Evolutionary conservation across 2,797 vertebrate species (phyloP), one percentile per base, ranked within the genome.

Genomic region (Etheostoma perlongum): DNA sequence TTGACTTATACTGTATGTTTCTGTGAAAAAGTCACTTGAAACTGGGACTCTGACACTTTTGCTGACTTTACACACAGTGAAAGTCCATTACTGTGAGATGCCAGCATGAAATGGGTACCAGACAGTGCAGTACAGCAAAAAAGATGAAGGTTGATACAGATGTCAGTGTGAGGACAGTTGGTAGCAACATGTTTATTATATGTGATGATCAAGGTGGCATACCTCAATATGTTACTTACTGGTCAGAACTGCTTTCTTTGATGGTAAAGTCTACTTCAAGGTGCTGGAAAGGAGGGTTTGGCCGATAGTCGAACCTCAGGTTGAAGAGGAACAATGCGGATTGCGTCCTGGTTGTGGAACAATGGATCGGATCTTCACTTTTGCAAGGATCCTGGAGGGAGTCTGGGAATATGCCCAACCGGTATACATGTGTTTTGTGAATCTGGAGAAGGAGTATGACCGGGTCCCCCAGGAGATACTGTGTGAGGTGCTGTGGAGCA

Each of bases 101-200:
- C 42, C 82, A 62, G 52, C 76, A 65, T 82, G 74, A 79, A 80
- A 84, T 33, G 51, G 47, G 10, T 21, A 61, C 59, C 16, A 59
- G 59, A 70, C 54, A 64, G 62, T 65, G 74, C 55, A 76, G 62
- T 46, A 62, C 76, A 82, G 67, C 27, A 27, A 52, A 64, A 68
- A 63, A 61, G 44, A 83, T 64, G 44, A 30, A 53, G 61, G 59
- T 1, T 64, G 19, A 84, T 75, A 72, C 21, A 77, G 63, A 82
- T 62, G 42, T 85, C 73, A 82, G 3, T 1, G 65, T 40, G 42
- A 63, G 46, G 47, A 79, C 58, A 18, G 16, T 33, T 70, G 18
- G 0, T 47, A 76, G 61, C 62, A 23, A 59, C 25, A 63, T 74
- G 16, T 21, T 21, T n/a, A 51, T 74, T 49, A 47, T 36, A 51